Conservation (phyloP, 2,113 vertebrate species). For the Mirza zaza region DNA sequence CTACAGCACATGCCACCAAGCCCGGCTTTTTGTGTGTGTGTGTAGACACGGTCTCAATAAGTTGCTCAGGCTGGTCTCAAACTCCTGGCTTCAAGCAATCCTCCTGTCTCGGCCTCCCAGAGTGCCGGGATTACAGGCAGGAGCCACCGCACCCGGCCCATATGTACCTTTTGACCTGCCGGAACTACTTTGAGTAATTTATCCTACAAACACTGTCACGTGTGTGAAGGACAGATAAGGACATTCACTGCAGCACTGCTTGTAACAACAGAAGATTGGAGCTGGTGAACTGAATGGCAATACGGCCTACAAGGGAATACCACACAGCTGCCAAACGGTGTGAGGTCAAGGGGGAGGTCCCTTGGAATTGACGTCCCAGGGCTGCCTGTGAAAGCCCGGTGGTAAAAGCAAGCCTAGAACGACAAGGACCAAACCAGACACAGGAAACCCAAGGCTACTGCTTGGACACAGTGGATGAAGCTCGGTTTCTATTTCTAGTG, state of each 20-base stretch:
- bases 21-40: too few relatives aligned
- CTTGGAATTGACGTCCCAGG: too few relatives aligned
- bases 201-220: not conserved
- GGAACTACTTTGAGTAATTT: not conserved
- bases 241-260: not conserved
- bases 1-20: too few relatives aligned
- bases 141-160: too few relatives aligned
- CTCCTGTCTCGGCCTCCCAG: too few relatives aligned
- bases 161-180: not conserved
- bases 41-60: too few relatives aligned
- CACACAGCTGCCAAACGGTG: not conserved
- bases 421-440: not conserved
- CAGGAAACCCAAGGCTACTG: not conserved
- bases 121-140: too few relatives aligned
- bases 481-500: not conserved
- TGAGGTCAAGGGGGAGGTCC: not conserved
- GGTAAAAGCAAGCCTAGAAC: not conserved
- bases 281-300: not conserved
- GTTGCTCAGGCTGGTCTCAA: too few relatives aligned
- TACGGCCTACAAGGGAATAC: rapidly evolving
- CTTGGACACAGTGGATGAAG: not conserved
- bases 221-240: too few relatives aligned
- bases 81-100: too few relatives aligned
- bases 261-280: not conserved
- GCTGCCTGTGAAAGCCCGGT: not conserved